These are phyloP conservation scores for Lithophane ornitopus DNA, from an alignment of 2,888 invertebrate genomes.

Conservation along the genomic window DNA sequence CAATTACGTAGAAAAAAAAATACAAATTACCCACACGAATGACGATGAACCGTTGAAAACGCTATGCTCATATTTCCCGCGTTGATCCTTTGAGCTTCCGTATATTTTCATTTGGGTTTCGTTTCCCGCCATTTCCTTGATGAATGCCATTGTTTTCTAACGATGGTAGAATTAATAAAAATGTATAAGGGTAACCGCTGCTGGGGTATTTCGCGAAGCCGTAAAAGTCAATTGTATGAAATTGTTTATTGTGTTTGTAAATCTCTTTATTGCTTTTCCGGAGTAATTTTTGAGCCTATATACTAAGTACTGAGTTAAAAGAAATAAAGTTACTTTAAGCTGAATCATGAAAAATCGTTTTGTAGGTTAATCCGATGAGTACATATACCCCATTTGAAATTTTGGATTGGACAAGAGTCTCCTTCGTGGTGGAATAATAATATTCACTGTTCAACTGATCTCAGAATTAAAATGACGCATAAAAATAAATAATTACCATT, in stretches of 20 bases:
- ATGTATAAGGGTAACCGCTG: conserved; percentile 24
- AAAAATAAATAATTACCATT: conserved; percentile 17
- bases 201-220: conserved; percentile 17
- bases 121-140: conserved; percentile 50
- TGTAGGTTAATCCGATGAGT: background rate
- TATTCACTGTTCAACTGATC: background rate
- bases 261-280: conserved; percentile 24
- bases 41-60: conserved; percentile 61
- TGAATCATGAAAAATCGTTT: background rate
- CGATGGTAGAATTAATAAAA: conserved; percentile 53
- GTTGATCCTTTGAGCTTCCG: conserved; percentile 50
- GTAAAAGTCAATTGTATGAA: conserved; percentile 47
- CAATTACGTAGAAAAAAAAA: conserved; percentile 75
- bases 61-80: conserved; percentile 59
- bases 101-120: conserved; percentile 57
- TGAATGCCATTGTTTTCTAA: conserved; percentile 57
- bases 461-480: conserved; percentile 1
- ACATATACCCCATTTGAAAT: too few species aligned
- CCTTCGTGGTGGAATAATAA: background rate
- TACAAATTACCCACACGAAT: conserved; percentile 77
- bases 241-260: conserved; percentile 44
- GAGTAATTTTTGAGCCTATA: background rate
- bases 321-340: background rate
- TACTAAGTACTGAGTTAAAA: background rate
- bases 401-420: background rate